These are phyloP conservation scores for Machaerirhynchus nigripectus DNA, from an alignment of 2,113 vertebrate genomes.

Conservation along the genomic window DNA sequence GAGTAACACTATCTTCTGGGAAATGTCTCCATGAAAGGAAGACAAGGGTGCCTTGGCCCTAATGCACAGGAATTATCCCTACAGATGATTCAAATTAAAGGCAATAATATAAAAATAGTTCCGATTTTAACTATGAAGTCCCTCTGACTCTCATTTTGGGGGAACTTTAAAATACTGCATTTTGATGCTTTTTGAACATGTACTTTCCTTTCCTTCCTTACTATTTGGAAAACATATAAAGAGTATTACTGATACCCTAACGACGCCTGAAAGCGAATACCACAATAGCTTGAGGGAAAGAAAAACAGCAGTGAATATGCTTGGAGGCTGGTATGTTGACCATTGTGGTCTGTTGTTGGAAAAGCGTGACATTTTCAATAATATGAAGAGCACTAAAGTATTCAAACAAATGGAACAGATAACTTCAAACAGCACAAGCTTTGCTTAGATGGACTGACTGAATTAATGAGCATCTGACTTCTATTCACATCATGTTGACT, in stretches of 20 bases:
- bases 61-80: neutral
- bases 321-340: neutral
- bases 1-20: neutral
- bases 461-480: neutral
- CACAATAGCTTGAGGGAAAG: neutral
- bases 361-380: neutral
- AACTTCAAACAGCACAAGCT: neutral
- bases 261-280: neutral
- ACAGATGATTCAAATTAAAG: neutral
- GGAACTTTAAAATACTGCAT: neutral
- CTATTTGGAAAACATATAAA: neutral
- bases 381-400: neutral
- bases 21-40: neutral
- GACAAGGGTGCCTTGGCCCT: neutral
- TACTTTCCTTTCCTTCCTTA: neutral
- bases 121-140: neutral
- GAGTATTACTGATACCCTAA: neutral
- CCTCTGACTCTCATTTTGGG: neutral
- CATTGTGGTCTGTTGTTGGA: neutral
- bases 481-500: neutral
- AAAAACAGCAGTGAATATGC: neutral
- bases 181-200: neutral
- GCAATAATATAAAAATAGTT: neutral
- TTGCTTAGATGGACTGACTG: neutral
- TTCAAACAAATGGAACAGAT: neutral